A percentile compares a stretch with the other conserved stretches of the same genome.
Conservation (phyloP, 2,888 invertebrate genomes). For the Unio delphinus region DNA sequence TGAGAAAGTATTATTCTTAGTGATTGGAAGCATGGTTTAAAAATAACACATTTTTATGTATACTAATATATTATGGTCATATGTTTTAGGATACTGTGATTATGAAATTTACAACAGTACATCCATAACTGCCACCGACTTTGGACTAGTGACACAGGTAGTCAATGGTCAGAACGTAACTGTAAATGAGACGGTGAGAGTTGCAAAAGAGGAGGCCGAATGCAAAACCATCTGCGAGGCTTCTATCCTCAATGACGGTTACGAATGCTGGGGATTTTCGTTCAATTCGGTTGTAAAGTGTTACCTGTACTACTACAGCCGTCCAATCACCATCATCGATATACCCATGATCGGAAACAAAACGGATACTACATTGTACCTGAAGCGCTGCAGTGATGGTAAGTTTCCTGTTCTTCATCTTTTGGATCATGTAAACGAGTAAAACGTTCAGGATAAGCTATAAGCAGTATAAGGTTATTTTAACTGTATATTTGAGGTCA, state of each 20-base stretch:
- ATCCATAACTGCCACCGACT: slow-evolving; percentile 24
- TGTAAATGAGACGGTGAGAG: slow-evolving; percentile 26
- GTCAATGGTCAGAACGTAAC: slow-evolving; percentile 29
- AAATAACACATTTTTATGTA: too few relatives aligned
- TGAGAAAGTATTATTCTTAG: too few relatives aligned
- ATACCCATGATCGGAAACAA: background rate
- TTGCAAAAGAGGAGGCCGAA: slow-evolving; percentile 19
- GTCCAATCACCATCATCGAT: slow-evolving; percentile 16
- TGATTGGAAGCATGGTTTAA: too few relatives aligned
- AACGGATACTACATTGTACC: slow-evolving; percentile 17
- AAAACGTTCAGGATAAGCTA: too few relatives aligned
- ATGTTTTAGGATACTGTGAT: slow-evolving; percentile 12
- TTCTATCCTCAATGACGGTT: slow-evolving; percentile 30
- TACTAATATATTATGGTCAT: too few relatives aligned
- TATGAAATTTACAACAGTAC: slow-evolving; percentile 21
- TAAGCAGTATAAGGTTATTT: too few relatives aligned
- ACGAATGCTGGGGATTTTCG: slow-evolving; percentile 35
- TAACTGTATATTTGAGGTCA: too few relatives aligned
- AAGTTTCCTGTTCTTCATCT: slow-evolving; percentile 1
- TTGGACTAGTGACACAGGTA: slow-evolving; percentile 18
- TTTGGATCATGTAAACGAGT: too few relatives aligned
- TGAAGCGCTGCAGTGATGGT: slow-evolving; percentile 36
- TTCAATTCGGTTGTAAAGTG: slow-evolving; percentile 26
- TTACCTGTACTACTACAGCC: slow-evolving; percentile 29
- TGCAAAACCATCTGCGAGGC: slow-evolving; percentile 32